Base-by-base conservation (phyloP, 2,888 invertebrate species). In the Troglohyphantes excavatus region DNA sequence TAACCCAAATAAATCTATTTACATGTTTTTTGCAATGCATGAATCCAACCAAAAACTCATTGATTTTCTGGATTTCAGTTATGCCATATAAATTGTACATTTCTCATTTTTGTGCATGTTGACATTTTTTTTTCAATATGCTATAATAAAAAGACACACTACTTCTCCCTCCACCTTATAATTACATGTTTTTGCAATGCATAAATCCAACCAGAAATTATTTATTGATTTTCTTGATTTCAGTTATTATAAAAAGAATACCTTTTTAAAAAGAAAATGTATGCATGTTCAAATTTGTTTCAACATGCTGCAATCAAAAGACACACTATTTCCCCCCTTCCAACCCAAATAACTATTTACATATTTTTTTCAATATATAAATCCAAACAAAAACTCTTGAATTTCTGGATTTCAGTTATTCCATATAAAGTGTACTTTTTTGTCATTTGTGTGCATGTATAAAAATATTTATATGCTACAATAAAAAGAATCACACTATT, bases 321-420 rank as follows among this genome's bases (percentile, higher is more conserved):
- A 33, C 33, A 33, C 5, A 33, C 33, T n/a, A 33, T 33, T 33
- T 33, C 9, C 5, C 33, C n/a, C n/a, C n/a, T n/a, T n/a, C n/a
- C n/a, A n/a, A n/a, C n/a, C n/a, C n/a, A n/a, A n/a, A n/a, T n/a
- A n/a, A n/a, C n/a, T n/a, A n/a, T n/a, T n/a, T n/a, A n/a, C n/a
- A n/a, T n/a, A 11, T 9, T 23, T 11, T 63, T 23, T 43, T 19
- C 2, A 11, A 21, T 7, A 19, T n/a, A 23, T 43, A 78, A 43
- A 11, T 67, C 43, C 73, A 73, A 73, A 17, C 73, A 53, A n/a
- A n/a, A 23, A 59, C 19, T 53, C 0, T 23, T 65, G 0, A 21
- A 26, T 39, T 46, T 26, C 23, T 39, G 26, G 65, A 79, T 79
- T 79, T 67, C 78, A 39, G 53, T 79, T 67, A 78, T 78, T n/a